These are phyloP conservation scores for Neomonachus schauinslandi DNA, from an alignment of 2,113 vertebrate species.

Conservation along the genomic window DNA sequence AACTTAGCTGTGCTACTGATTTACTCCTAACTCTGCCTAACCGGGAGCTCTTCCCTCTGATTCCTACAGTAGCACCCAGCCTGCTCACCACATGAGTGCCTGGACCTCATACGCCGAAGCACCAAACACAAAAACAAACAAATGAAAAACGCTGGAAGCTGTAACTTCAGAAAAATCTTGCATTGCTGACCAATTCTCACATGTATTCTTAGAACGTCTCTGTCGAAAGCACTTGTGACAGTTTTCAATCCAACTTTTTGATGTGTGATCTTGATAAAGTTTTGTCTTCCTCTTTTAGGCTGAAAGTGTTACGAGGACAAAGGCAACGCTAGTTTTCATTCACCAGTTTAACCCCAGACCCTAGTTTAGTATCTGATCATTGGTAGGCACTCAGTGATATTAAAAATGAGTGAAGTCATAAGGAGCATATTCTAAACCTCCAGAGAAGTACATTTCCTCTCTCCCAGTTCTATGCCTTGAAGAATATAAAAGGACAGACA, in stretches of 20 bases:
- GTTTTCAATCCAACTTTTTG: neutral
- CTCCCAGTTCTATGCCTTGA: neutral
- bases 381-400: neutral
- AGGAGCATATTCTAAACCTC: neutral
- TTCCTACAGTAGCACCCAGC: rapidly evolving
- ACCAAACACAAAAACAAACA: neutral
- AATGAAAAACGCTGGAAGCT: neutral
- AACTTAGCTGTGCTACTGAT: neutral
- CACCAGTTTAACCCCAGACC: neutral
- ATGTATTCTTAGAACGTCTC: neutral
- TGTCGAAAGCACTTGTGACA: neutral
- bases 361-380: neutral
- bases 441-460: neutral
- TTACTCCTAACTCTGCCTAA: neutral
- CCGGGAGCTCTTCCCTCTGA: neutral
- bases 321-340: neutral
- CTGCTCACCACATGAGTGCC: neutral
- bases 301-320: neutral
- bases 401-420: neutral
- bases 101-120: neutral
- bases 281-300: neutral
- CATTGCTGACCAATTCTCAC: neutral
- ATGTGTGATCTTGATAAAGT: neutral
- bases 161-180: neutral
- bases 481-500: neutral